Conservation (phyloP, 2,797 vertebrate genomes). For the Lutra lutra region DNA sequence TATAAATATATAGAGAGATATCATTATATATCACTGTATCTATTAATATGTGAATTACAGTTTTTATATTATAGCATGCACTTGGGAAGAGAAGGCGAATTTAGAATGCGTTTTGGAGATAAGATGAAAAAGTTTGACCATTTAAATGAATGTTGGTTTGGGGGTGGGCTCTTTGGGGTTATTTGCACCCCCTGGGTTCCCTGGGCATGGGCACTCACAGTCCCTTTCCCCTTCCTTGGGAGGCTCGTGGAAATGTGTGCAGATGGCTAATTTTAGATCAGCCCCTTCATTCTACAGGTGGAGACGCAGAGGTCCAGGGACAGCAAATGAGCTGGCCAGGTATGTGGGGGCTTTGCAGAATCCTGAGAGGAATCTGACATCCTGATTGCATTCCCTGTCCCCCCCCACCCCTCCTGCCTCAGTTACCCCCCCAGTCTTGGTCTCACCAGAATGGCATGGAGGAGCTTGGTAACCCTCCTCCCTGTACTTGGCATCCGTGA, state of each 20-base stretch:
- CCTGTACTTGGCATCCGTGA: background rate
- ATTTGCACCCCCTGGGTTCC: too few species aligned
- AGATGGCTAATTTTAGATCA: background rate
- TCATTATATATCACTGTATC: background rate
- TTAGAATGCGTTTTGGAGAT: background rate
- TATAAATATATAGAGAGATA: background rate
- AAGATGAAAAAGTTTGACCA: background rate
- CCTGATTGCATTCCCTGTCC: fast-evolving
- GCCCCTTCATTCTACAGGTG: background rate
- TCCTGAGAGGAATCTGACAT: background rate
- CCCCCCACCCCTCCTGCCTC: fast-evolving
- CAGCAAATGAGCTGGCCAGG: background rate
- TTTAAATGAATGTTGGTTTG: background rate
- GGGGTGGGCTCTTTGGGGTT: background rate
- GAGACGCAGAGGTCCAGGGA: background rate
- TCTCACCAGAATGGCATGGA: background rate
- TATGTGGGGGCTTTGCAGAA: fast-evolving
- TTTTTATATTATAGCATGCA: fast-evolving
- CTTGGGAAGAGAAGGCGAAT: background rate
- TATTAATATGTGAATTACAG: background rate
- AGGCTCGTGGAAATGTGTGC: fast-evolving
- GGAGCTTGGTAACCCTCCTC: background rate
- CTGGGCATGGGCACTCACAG: background rate
- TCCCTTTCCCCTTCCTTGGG: background rate
- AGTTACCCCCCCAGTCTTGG: background rate